Evolutionary conservation across 2,113 vertebrate species (phyloP).

Genomic region (Rhabdomys dilectus): DNA sequence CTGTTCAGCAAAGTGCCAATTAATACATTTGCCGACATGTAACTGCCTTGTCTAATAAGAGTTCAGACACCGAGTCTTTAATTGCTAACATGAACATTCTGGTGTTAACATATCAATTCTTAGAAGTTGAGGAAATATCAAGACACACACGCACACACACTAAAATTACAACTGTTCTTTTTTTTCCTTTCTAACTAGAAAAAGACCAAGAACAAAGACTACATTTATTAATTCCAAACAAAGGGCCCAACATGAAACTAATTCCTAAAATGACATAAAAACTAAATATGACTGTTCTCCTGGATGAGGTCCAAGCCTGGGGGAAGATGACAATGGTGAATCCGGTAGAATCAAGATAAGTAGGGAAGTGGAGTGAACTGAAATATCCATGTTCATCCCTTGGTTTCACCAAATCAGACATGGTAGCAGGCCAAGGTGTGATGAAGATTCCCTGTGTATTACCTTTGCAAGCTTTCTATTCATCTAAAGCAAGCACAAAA

Average conservation of each 20-base stretch:
- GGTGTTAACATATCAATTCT: not conserved
- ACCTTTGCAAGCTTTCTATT: not conserved
- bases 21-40: not conserved
- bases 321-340: accelerated
- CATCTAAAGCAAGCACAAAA: not conserved
- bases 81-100: not conserved
- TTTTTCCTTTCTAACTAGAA: not conserved
- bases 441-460: not conserved
- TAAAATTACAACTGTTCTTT: not conserved
- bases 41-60: not conserved
- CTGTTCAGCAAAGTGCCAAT: not conserved
- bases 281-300: not conserved
- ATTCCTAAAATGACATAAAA: not conserved
- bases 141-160: not conserved
- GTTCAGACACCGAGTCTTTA: not conserved
- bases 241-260: not conserved
- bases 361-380: accelerated
- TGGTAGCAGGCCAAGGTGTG: accelerated
- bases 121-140: not conserved
- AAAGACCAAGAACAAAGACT: not conserved
- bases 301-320: not conserved
- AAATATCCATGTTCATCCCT: accelerated
- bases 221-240: conserved; percentile 35
- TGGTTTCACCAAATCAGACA: not conserved
- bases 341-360: accelerated